Conservation (phyloP, 2,888 invertebrate species). For the Galerucella nymphaeae region DNA sequence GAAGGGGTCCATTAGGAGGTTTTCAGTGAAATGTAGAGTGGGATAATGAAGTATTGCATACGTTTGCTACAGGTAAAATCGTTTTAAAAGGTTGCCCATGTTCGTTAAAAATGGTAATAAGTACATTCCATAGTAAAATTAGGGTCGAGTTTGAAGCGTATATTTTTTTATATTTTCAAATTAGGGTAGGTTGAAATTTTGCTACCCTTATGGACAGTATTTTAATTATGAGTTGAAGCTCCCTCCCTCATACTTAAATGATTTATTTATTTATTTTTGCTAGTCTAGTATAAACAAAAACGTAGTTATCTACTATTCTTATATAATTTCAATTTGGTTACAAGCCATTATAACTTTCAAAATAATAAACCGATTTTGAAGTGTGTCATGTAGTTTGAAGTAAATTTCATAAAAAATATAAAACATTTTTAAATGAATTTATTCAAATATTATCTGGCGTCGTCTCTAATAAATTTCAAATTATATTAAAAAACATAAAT, state of each 20-base stretch:
- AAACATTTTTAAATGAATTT: too few species aligned
- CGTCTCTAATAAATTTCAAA: too few species aligned
- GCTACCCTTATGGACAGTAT: not conserved
- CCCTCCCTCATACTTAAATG: not conserved
- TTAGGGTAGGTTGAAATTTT: not conserved
- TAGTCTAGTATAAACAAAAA: too few species aligned
- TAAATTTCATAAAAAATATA: too few species aligned
- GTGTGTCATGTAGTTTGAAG: too few species aligned
- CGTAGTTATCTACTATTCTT: too few species aligned
- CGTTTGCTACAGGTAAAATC: not conserved
- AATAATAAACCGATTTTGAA: too few species aligned
- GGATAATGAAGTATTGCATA: not conserved
- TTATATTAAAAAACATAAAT: too few species aligned
- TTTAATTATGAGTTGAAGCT: not conserved
- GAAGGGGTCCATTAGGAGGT: conserved; percentile 7
- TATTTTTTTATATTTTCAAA: not conserved
- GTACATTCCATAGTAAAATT: not conserved
- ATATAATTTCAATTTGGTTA: too few species aligned
- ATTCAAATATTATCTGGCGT: too few species aligned
- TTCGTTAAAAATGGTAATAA: not conserved
- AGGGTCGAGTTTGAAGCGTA: not conserved
- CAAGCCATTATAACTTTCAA: too few species aligned
- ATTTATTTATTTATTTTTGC: not conserved
- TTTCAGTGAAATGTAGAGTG: not conserved
- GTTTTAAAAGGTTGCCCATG: not conserved